Evolutionary conservation across 2,113 vertebrate genomes (phyloP).

Genomic region (Mormyrus iriodes): DNA sequence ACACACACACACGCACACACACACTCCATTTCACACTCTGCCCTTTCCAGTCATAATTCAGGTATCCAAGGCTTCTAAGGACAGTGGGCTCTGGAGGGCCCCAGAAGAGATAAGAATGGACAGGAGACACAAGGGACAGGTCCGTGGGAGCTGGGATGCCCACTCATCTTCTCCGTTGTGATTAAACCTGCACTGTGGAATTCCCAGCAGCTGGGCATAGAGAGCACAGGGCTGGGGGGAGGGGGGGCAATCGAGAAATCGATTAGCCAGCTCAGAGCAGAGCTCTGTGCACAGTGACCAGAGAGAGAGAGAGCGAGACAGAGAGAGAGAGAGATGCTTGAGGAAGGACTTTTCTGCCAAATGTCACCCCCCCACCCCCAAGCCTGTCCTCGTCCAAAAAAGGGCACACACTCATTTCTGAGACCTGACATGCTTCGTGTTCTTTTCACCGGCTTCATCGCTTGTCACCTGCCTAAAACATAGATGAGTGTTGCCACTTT

Average conservation of each 20-base stretch:
- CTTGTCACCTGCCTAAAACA: not conserved
- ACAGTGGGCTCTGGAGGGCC: not conserved
- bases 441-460: not conserved
- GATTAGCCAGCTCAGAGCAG: not conserved
- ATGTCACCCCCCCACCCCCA: not conserved
- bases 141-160: not conserved
- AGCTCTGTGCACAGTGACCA: not conserved
- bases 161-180: not conserved
- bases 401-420: not conserved
- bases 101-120: not conserved
- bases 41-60: not conserved
- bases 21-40: not conserved
- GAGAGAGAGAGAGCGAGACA: not conserved
- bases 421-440: not conserved
- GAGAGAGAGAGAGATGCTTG: constrained; percentile 4
- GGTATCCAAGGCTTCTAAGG: not conserved
- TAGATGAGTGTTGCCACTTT: not conserved
- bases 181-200: not conserved
- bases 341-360: not conserved
- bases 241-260: constrained; percentile 19
- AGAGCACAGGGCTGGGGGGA: not conserved
- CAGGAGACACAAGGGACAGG: not conserved
- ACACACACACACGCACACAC: not conserved
- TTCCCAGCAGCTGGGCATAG: not conserved
- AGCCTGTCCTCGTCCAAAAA: not conserved